phyloP scores from a whole-genome alignment of 2,113 vertebrate species.

The Bufo bufo region DNA sequence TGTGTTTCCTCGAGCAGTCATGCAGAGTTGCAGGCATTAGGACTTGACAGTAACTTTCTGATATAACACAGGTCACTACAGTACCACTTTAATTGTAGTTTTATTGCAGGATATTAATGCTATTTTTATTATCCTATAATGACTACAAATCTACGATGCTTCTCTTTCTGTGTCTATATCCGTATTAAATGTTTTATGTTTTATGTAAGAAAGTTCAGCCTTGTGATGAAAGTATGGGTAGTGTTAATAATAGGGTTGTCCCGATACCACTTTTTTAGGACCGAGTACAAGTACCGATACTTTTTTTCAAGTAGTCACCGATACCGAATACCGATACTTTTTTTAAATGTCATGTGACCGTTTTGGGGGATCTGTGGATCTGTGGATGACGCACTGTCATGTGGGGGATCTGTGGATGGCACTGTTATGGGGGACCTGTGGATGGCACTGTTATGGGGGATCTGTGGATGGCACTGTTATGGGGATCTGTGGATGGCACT shows the following conservation, averaged over 20 bases:
- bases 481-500: too few relatives aligned
- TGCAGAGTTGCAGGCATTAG: not conserved
- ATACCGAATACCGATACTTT: too few relatives aligned
- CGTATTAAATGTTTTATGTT: not conserved
- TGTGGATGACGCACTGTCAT: too few relatives aligned
- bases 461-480: too few relatives aligned
- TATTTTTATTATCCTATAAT: not conserved
- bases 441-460: too few relatives aligned
- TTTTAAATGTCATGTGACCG: too few relatives aligned
- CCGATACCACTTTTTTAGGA: too few relatives aligned
- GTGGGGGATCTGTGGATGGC: too few relatives aligned
- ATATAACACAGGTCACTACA: not conserved
- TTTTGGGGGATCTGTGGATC: too few relatives aligned
- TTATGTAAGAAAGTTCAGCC: not conserved
- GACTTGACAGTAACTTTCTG: not conserved
- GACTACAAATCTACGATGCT: not conserved
- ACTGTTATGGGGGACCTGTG: too few relatives aligned
- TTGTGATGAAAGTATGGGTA: not conserved
- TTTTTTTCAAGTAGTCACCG: too few relatives aligned
- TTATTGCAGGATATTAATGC: constrained; percentile 11
- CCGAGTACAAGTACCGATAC: too few relatives aligned
- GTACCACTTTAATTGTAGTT: not conserved
- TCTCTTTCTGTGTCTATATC: constrained; percentile 1
- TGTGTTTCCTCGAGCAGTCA: not conserved
- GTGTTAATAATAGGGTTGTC: constrained; percentile 29